Evolutionary conservation across 2,888 invertebrate genomes (phyloP).

Genomic region (Tanypteryx hageni): DNA sequence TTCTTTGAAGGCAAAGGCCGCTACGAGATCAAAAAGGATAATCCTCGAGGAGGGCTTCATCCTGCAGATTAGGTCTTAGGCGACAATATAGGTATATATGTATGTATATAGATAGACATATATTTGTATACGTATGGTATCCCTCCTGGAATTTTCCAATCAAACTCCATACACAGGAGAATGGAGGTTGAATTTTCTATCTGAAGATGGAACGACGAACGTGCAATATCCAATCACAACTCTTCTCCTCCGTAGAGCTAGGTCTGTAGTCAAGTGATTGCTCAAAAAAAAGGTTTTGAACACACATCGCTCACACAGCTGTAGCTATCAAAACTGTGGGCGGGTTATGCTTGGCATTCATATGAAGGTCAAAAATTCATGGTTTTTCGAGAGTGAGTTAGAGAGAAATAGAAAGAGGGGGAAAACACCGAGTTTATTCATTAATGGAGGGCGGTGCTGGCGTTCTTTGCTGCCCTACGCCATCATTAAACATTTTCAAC

Average conservation of each 20-base stretch:
- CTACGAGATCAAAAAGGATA: too few relatives aligned
- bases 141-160: conserved; percentile 7
- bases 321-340: conserved; percentile 3
- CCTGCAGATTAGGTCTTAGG: too few relatives aligned
- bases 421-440: conserved; percentile 16
- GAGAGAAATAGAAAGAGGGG: background rate
- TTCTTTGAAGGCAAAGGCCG: too few relatives aligned
- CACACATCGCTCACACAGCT: background rate
- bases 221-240: background rate
- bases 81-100: too few relatives aligned
- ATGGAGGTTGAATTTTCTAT: background rate
- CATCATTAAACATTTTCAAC: conserved; percentile 32
- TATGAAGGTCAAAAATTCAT: conserved; percentile 12
- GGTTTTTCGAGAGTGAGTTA: background rate
- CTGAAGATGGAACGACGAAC: background rate
- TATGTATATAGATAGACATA: too few relatives aligned
- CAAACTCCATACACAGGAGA: background rate
- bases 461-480: conserved; percentile 14
- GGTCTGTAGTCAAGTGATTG: background rate
- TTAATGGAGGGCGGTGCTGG: background rate
- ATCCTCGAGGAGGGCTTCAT: too few relatives aligned
- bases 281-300: background rate
- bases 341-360: background rate
- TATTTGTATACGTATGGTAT: too few relatives aligned
- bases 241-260: background rate